Base-by-base conservation (phyloP, 1,140 invertebrate genomes). In the Pomacea maculata region DNA sequence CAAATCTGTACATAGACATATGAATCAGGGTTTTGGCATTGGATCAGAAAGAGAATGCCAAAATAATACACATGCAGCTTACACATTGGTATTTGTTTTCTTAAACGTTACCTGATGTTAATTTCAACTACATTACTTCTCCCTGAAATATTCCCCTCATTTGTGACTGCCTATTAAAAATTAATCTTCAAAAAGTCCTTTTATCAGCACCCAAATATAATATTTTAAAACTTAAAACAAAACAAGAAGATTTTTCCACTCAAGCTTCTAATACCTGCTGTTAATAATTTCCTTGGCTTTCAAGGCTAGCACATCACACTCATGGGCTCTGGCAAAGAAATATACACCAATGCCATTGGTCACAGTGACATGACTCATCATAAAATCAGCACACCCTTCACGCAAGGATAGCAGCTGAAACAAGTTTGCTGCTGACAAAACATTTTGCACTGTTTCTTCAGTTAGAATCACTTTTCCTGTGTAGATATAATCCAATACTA, bases 371-470 rank as follows among this genome's bases (percentile, higher is more conserved):
- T 91, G 89, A 54, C 84, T 86, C 83, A 89, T 88, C 90, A 91
- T 91, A 79, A 90, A 91, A 70, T 88, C 87, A 1, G 88, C 90
- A 84, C 90, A 91, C 8, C 89, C 89, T 64, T 85, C 83, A 19
- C 88, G 82, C 61, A 91, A 81, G 11, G 88, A 85, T 52, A 90
- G 72, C 72, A 94, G 89, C 86, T 94, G 93, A 64, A 94, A 89
- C 11, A 94, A 88, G 85, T 94, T 94, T 4, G 93, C 91, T 55
- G 93, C 93, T n/a, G 93, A 93, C 12, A 94, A 86, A 10, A 94
- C 88, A 85, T 90, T 87, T 84, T 93, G 93, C 9, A 94, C 93
- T 87, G 93, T 94, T 54, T 87, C 89, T 80, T 93, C 91, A 55
- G 92, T 93, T 54, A 94, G 92, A 29, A 84, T 88, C 25, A 94